Base-by-base conservation (phyloP, 2,797 vertebrate genomes). In the Aldrovandia affinis region DNA sequence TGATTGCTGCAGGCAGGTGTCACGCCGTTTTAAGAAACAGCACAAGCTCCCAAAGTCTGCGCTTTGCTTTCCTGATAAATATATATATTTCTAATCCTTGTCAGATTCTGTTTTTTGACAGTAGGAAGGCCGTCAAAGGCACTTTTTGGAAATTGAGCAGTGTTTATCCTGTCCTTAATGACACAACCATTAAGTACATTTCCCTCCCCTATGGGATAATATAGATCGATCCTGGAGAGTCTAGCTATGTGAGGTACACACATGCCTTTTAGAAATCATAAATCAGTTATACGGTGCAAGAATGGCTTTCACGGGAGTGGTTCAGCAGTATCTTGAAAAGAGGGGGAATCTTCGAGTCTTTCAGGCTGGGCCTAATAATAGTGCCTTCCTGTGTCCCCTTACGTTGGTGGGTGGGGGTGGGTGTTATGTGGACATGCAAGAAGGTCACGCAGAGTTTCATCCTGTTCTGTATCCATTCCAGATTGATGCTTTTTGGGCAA, bases 381-480 rank as follows among this genome's bases (percentile, higher is more conserved):
- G 88, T 36, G 52, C 36, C 65, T 54, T 50, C 86, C 70, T 80
- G 84, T 70, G 54, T 18, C 47, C 90, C 88, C 89, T 90, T 83
- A 88, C 81, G 86, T 80, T 18, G 0, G 15, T 3, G 12, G 30
- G 73, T 5, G 73, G 42, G 39, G 4, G 8, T 5, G 5, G 70
- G 18, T 4, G 30, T 20, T 39, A 15, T 63, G 59, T 15, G 59
- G 59, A 22, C 20, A 1, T 18, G 25, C 22, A 36, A 6, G 65
- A 63, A 86, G 87, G 78, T 89, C 87, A 86, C 77, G 81, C 73
- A 87, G 73, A 85, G 87, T 82, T 20, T 54, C 68, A 81, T 87
- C 80, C 75, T 86, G 52, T 83, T 7, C 20, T 36, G n/a, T 90
- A 83, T 88, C 85, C 86, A 78, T 47, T 28, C 25, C 65, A 54